phyloP scores from a whole-genome alignment of 2,888 invertebrate genomes.

The Chrysolina americana region DNA sequence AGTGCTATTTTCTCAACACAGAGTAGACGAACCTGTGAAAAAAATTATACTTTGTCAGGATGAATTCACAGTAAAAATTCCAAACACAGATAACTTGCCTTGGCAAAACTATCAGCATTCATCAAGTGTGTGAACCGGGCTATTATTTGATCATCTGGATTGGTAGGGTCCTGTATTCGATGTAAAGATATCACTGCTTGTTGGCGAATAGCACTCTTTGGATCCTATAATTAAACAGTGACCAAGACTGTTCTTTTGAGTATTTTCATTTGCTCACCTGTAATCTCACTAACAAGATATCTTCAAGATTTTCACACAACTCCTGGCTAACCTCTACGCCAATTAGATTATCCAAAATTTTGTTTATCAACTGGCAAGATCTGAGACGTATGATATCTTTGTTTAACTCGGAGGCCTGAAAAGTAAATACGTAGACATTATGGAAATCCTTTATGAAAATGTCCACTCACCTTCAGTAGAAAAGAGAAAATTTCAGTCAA shows the following conservation, averaged over 20 bases:
- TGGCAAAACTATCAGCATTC: conserved; percentile 80
- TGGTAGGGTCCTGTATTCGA: conserved; percentile 84
- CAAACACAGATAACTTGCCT: conserved; percentile 47
- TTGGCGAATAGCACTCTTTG: conserved; percentile 81
- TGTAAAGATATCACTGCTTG: conserved; percentile 86
- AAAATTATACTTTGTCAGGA: conserved; percentile 31
- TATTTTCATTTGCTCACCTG: conserved; percentile 66
- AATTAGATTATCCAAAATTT: conserved; percentile 81
- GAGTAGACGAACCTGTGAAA: conserved; percentile 70
- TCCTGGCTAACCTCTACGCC: conserved; percentile 81
- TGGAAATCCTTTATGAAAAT: conserved; percentile 23
- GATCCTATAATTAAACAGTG: conserved; percentile 72
- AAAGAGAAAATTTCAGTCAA: conserved; percentile 75
- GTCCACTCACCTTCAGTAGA: conserved; percentile 73
- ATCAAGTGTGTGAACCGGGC: conserved; percentile 81
- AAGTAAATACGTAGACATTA: conserved; percentile 28
- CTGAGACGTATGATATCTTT: conserved; percentile 78
- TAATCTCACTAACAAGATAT: conserved; percentile 78
- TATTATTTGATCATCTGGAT: conserved; percentile 83
- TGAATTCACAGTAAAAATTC: no score
- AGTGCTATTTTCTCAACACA: conserved; percentile 83
- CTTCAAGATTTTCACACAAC: conserved; percentile 80
- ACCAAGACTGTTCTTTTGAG: neutral
- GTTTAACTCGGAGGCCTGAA: conserved; percentile 70
- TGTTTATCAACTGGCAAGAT: conserved; percentile 84